These are phyloP conservation scores for Leptinotarsa rubiginosa DNA, from an alignment of 2,888 invertebrate genomes.

Conservation along the genomic window DNA sequence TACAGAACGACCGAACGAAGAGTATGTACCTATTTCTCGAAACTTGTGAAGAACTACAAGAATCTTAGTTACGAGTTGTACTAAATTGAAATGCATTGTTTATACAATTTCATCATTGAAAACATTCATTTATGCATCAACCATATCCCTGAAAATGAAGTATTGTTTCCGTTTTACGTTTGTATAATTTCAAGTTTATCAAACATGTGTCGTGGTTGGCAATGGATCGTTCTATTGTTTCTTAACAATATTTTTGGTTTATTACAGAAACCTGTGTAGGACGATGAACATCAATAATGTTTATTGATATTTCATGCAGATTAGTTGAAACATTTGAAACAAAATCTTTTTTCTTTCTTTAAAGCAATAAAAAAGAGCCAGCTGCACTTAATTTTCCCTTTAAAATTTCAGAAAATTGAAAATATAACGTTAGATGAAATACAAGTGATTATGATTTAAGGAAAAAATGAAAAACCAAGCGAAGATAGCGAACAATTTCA, in stretches of 20 bases:
- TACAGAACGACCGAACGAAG: neutral
- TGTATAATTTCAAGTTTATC: conserved; percentile 18
- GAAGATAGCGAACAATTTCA: too few relatives aligned
- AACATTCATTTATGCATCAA: neutral
- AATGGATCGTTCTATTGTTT: neutral
- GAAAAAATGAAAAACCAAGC: too few relatives aligned
- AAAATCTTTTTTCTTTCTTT: neutral
- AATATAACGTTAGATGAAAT: too few relatives aligned
- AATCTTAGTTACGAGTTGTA: neutral
- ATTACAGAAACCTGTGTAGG: neutral
- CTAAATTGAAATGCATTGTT: conserved; percentile 26
- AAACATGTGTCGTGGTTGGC: neutral
- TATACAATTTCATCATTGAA: conserved; percentile 13
- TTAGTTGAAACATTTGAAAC: neutral
- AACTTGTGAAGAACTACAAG: conserved; percentile 5
- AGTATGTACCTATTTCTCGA: neutral
- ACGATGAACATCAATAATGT: neutral
- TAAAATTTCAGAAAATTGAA: too few relatives aligned
- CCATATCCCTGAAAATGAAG: conserved; percentile 31
- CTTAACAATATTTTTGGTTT: neutral
- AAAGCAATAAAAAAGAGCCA: too few relatives aligned
- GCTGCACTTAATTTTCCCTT: too few relatives aligned
- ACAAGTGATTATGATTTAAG: too few relatives aligned
- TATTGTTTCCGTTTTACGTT: conserved; percentile 33
- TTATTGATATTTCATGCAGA: neutral